A percentile compares a stretch with the other conserved stretches of the same genome.
Evolutionary conservation across 2,888 invertebrate species (phyloP).

Genomic region (Caenorhabditis sp.): DNA sequence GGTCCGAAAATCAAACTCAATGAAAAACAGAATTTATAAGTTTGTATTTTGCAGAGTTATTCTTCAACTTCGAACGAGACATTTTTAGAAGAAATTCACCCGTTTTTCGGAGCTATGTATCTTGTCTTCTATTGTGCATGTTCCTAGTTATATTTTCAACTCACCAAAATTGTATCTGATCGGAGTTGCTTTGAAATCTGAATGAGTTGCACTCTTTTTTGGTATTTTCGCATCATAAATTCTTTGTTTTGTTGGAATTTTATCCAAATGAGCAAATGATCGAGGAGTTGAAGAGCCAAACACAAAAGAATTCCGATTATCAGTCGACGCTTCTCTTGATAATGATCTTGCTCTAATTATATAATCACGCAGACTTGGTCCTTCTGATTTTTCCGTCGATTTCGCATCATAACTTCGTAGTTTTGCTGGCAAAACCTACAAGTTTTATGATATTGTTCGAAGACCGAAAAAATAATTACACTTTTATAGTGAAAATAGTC

Average conservation of each 20-base stretch:
- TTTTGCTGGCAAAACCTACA: constrained; percentile 43
- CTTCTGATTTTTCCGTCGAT: constrained; percentile 25
- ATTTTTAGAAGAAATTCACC: too few species aligned
- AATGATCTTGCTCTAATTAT: constrained; percentile 48
- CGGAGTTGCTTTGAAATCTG: constrained; percentile 40
- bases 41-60: too few species aligned
- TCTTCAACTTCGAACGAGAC: too few species aligned
- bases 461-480: background rate
- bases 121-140: background rate
- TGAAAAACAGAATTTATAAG: too few species aligned
- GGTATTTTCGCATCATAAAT: constrained; percentile 50
- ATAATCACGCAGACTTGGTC: constrained; percentile 44
- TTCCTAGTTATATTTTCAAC: too few species aligned
- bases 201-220: constrained; percentile 45
- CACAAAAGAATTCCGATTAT: constrained; percentile 34
- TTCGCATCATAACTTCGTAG: constrained; percentile 62
- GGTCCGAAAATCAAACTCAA: too few species aligned
- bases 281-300: constrained; percentile 67
- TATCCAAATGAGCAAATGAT: constrained; percentile 56
- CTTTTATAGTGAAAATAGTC: too few species aligned
- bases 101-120: too few species aligned
- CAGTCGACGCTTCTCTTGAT: constrained; percentile 29
- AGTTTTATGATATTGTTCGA: too few species aligned
- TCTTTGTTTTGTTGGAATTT: constrained; percentile 32
- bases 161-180: constrained; percentile 24